phyloP scores from a whole-genome alignment of 23 tunicate genomes.

The Trididemnum clinides region DNA sequence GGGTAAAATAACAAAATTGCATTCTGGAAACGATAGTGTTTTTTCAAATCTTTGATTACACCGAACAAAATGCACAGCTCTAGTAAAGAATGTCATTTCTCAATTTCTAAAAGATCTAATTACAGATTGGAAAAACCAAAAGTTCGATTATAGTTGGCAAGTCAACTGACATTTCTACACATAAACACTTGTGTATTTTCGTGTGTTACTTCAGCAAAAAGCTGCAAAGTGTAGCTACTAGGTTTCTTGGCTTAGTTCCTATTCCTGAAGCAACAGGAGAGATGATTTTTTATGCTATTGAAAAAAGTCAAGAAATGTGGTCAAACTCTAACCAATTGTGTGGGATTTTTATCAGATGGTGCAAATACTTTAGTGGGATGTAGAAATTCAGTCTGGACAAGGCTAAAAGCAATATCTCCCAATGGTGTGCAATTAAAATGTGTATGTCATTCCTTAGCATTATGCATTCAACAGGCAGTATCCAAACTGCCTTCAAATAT shows the following conservation, averaged over 20 bases:
- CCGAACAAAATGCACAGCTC: conserved; percentile 19
- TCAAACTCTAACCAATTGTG: conserved; percentile 3
- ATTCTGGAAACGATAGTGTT: conserved; percentile 28
- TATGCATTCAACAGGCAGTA: conserved; percentile 36
- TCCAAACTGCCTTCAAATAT: conserved; percentile 38
- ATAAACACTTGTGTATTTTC: no score
- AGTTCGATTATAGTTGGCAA: no score
- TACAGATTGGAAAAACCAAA: no score
- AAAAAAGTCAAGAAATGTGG: conserved; percentile 7
- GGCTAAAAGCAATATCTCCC: conserved; percentile 35
- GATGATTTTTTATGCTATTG: conserved; percentile 9
- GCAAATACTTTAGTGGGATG: conserved; percentile 39
- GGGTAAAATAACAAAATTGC: neutral
- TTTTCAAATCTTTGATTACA: conserved; percentile 4
- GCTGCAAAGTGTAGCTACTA: neutral
- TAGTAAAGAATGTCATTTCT: conserved; percentile 15
- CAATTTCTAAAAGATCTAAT: conserved; percentile 3
- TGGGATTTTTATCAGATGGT: conserved; percentile 45
- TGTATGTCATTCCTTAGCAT: conserved; percentile 47
- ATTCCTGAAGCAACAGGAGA: conserved; percentile 26
- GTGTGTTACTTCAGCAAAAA: no score
- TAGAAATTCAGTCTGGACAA: conserved; percentile 56
- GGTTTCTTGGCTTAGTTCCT: conserved; percentile 20
- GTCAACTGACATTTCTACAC: no score
- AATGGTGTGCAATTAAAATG: conserved; percentile 37